Evolutionary conservation across 2,113 vertebrate species (phyloP).

Genomic region (Chaetorhynchus papuensis): DNA sequence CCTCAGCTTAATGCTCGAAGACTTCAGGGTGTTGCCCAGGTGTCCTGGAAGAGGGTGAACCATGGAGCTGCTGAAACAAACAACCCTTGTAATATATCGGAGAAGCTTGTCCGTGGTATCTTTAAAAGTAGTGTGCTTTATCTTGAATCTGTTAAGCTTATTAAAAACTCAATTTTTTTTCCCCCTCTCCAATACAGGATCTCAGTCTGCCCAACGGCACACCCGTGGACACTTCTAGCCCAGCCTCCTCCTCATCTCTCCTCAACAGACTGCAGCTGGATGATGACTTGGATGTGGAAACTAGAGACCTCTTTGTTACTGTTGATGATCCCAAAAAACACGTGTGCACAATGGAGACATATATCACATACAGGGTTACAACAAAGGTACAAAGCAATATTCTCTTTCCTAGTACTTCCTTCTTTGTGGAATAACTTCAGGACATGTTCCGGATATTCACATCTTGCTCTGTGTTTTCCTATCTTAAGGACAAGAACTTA

Average conservation of each 20-base stretch:
- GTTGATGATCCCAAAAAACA: slow-evolving; percentile 98
- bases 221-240: slow-evolving; percentile 87
- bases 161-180: not conserved
- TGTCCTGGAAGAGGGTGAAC: not conserved
- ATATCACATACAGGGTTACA: slow-evolving; percentile 94
- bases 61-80: not conserved
- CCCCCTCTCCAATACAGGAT: slow-evolving; percentile 71
- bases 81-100: not conserved
- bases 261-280: slow-evolving; percentile 93
- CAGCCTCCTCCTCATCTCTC: slow-evolving; percentile 86
- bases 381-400: slow-evolving; percentile 81
- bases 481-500: not conserved
- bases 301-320: slow-evolving; percentile 93
- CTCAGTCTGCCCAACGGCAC: slow-evolving; percentile 89
- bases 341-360: slow-evolving; percentile 97
- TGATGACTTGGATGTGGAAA: slow-evolving; percentile 88
- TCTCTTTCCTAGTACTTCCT: not conserved
- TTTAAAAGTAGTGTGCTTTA: not conserved
- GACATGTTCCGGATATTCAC: not conserved
- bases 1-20: not conserved
- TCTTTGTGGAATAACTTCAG: not conserved
- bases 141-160: not conserved
- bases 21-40: not conserved
- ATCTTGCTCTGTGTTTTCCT: not conserved
- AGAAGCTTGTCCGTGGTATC: not conserved